Base-by-base conservation (phyloP, 64 coral and sea anemone species). In the Pocillopora damicornis region DNA sequence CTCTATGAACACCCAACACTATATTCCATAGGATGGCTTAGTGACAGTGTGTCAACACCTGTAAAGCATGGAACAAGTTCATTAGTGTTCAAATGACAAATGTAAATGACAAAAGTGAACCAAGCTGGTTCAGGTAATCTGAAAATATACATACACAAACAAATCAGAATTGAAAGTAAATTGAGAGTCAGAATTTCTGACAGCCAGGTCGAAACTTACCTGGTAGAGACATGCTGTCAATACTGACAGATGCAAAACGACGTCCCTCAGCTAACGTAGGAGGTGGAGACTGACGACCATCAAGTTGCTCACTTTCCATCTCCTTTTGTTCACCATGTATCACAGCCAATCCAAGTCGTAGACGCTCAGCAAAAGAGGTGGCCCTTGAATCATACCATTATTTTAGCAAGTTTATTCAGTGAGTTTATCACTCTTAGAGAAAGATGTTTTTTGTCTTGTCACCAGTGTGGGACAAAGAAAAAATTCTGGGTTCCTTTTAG, bases 321-420 rank as follows among this genome's bases (percentile, higher is more conserved):
- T 88, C 91, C 72, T 99, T 95, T 23, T 92, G 93, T 79, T 90
- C 97, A 35, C 97, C 97, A 89, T 99, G 97, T 15, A 99, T 99
- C 13, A 99, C 97, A 77, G 97, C 97, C 35, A 99, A 86, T 35
- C 97, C 97, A 37, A 99, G 90, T 7, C 93, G 83, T 58, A 99
- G 86, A 11, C 97, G 93, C 75, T 99, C 97, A 16, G 97, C 97
- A 92, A 99, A 99, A 58, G 97, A 99, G 26, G 97, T 99, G 34
- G 97, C 97, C 82, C 97, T 99, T n/a, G 13, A 65, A 13, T 42
- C 15, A 83, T 37, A 18, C 15, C 7, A 64, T 30, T 37, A 30
- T 34, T 12, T 74, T 58, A 85, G 37, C 25, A 5, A 61, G 60
- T 75, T 38, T 45, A 56, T 18, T 22, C 65, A 16, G 9, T 18